Evolutionary conservation across 2,113 vertebrate species (phyloP), one percentile per base, ranked within the genome.

Genomic region (Dipodomys stephensi): DNA sequence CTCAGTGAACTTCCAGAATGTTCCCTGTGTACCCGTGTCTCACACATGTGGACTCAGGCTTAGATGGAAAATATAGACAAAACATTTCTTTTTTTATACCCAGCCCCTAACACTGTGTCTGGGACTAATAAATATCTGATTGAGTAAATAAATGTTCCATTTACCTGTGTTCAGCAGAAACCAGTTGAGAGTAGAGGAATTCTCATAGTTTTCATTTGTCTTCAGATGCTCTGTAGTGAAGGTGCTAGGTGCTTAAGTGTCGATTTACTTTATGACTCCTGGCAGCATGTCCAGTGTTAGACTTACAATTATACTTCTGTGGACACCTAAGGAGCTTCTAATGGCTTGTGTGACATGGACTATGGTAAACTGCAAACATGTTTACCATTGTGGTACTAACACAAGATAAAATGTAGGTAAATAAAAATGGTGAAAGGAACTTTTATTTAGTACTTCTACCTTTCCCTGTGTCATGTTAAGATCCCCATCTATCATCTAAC

Each of bases 401-500:
- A 77, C n/a, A 89, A 90, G 44, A 57, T 80, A 53, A 94, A 28
- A 86, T 28, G 25, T 20, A 77, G 20, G 77, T 94, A 77, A 87
- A 73, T 91, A 86, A 53, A 89, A 83, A 35, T 78, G 62, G 67
- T 60, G 69, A 64, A 28, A 67, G 84, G 25, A 94, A 67, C 49
- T 77, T 87, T 65, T 93, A 0, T 74, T 91, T 76, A 78, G 20
- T 74, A 46, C 7, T 80, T 35, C 67, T 53, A 49, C 85, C 30
- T 90, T 96, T 69, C 39, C 35, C 3, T 64, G 4, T 9, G 3
- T 44, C 64, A 12, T 46, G 60, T 67, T 92, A 93, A 92, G n/a
- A 30, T 78, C 77, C 39, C 32, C 74, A n/a, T 62, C 27, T 89
- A 83, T 95, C 67, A 35, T 90, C 79, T 94, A 88, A 78, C 78